Evolutionary conservation across 2,888 invertebrate genomes (phyloP).

Genomic region (Harpagoxenus sublaevis): DNA sequence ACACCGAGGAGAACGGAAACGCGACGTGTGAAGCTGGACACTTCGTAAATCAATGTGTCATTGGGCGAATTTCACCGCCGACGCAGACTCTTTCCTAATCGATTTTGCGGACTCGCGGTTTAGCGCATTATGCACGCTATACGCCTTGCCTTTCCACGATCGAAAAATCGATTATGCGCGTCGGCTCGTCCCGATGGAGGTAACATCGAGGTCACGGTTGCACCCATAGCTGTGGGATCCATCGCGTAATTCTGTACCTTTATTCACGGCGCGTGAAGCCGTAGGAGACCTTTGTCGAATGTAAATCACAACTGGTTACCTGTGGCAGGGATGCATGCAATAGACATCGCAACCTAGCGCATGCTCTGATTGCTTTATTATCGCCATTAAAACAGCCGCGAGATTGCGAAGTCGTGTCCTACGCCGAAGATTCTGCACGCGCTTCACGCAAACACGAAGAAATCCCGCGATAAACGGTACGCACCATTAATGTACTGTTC

Average conservation of each 20-base stretch:
- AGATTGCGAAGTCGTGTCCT: constrained; percentile 2
- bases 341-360: constrained; percentile 20
- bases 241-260: constrained; percentile 21
- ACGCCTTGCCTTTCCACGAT: constrained; percentile 3
- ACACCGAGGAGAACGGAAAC: constrained; percentile 1
- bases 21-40: neutral
- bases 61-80: constrained; percentile 25
- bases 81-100: constrained; percentile 26
- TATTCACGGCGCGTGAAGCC: constrained; percentile 34
- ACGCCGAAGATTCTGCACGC: neutral
- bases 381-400: neutral
- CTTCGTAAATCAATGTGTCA: constrained; percentile 49
- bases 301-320: constrained; percentile 28
- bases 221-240: neutral
- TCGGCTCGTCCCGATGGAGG: constrained; percentile 15
- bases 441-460: neutral
- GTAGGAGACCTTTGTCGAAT: constrained; percentile 44
- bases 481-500: neutral
- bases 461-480: neutral
- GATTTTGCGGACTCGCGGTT: constrained; percentile 10
- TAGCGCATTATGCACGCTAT: neutral
- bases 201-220: constrained; percentile 61
- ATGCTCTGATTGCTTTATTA: constrained; percentile 30
- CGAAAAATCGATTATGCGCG: constrained; percentile 51
- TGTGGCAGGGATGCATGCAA: constrained; percentile 11